Conservation (phyloP, 2,888 invertebrate genomes). For the Dryococelus australis region DNA sequence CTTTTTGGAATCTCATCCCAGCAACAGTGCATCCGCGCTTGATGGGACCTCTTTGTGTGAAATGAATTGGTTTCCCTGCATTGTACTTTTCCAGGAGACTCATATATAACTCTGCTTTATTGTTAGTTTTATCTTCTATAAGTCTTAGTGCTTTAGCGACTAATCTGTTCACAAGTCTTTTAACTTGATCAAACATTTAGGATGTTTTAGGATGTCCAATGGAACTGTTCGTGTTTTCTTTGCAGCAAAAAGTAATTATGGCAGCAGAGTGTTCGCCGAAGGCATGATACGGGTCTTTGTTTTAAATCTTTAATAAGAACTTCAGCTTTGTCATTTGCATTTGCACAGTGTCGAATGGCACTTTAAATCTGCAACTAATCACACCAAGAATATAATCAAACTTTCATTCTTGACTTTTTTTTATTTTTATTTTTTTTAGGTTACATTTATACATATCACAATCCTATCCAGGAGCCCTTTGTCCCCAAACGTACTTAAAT, state of each 20-base stretch:
- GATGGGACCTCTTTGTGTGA: background rate
- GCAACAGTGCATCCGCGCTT: background rate
- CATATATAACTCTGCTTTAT: background rate
- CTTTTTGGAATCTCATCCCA: background rate
- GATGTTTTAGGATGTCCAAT: background rate
- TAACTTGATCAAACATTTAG: background rate
- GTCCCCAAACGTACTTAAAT: too few species aligned
- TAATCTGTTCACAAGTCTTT: background rate
- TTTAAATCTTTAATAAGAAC: too few species aligned
- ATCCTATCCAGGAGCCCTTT: too few species aligned
- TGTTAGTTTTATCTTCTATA: background rate
- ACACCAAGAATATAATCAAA: too few species aligned
- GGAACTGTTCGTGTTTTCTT: background rate
- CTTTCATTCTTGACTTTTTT: too few species aligned
- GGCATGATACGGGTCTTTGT: too few species aligned
- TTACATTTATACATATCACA: too few species aligned
- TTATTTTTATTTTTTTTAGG: too few species aligned
- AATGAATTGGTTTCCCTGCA: background rate
- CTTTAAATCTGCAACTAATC: too few species aligned
- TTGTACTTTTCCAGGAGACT: background rate
- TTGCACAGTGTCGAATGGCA: too few species aligned
- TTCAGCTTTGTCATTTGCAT: too few species aligned
- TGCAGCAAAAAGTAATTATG: background rate
- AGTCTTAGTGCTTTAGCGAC: slow-evolving; percentile 1
- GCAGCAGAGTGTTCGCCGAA: background rate